Evolutionary conservation across 2,888 invertebrate species (phyloP), one percentile per base, ranked within the genome.

Genomic region (Kuschelorhynchus macadamiae): DNA sequence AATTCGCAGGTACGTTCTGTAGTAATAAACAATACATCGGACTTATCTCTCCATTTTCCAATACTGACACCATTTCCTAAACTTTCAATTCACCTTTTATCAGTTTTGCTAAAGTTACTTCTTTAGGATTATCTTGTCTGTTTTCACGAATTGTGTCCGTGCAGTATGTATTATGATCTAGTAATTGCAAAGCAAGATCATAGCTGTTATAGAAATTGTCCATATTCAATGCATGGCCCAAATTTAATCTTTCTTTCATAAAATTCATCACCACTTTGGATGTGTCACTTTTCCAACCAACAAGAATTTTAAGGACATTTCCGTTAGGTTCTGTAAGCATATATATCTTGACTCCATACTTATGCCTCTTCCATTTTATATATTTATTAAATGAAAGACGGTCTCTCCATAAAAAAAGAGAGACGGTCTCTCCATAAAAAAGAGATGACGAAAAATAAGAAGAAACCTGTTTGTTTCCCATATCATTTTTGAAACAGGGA

Each of bases 141-240:
- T 69, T 65, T 52, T 14, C 59, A 36, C 60, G 49, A 42, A 68
- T 42, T 7, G 74, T 75, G 12, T 75, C 75, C 1, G 72, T 72
- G 18, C 50, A 70, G 50, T 73, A 71, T 0, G 71, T 76, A 60
- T 72, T 62, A 16, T 62, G 67, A 33, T 70, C 57, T 32, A 67
- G 39, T 25, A 64, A 18, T 25, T 32, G 33, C 12, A 16, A 36
- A 17, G 59, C 65, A 17, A 76, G 60, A 8, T 33, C 49, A 21
- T 44, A 46, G 60, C 16, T 66, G 32, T 71, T 71, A 49, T 67
- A 70, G 33, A 60, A 71, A 33, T 72, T 69, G 42, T 71, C 69
- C 44, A 72, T 55, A 50, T 65, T 67, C 39, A 71, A 21, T 4
- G 65, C 49, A 50, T 71, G 70, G 18, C 63, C 72, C 25, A 41